phyloP scores from a whole-genome alignment of 2,888 invertebrate genomes.

The Rhodophaea formosa region DNA sequence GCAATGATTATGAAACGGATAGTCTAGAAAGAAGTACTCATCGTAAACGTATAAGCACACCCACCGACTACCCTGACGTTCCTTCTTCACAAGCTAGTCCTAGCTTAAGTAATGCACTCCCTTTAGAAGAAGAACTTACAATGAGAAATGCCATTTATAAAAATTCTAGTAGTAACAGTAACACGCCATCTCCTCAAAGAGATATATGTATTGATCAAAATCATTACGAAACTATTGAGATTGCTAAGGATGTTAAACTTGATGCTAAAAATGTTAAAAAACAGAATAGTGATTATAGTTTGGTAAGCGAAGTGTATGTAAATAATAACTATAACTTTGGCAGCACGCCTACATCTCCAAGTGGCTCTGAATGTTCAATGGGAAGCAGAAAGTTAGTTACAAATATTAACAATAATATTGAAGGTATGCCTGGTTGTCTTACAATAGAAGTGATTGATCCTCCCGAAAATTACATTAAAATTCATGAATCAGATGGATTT shows the following conservation, averaged over 20 bases:
- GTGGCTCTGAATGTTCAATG: conserved; percentile 81
- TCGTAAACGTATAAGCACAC: conserved; percentile 79
- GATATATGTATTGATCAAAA: conserved; percentile 56
- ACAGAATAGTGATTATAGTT: conserved; percentile 81
- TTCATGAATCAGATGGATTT: conserved; percentile 90
- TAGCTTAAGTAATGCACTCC: conserved; percentile 86
- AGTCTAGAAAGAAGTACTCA: conserved; percentile 84
- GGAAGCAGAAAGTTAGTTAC: conserved; percentile 80
- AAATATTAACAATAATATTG: conserved; percentile 67
- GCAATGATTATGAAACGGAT: conserved; percentile 87
- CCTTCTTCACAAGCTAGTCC: conserved; percentile 87
- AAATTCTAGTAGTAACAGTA: conserved; percentile 80
- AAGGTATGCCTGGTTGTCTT: conserved; percentile 87
- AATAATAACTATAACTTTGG: conserved; percentile 87
- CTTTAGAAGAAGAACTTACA: conserved; percentile 90
- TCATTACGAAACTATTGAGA: conserved; percentile 69
- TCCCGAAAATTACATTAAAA: conserved; percentile 87
- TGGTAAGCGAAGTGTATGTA: conserved; percentile 90
- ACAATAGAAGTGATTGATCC: conserved; percentile 92
- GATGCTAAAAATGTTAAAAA: conserved; percentile 44
- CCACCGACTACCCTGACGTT: conserved; percentile 83
- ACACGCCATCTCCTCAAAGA: conserved; percentile 68
- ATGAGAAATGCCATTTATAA: conserved; percentile 89
- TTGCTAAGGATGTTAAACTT: conserved; percentile 40
- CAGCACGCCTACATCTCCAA: conserved; percentile 81